Base-by-base conservation (phyloP, 92 coral and sea anemone species). In the Galaxea fascicularis region DNA sequence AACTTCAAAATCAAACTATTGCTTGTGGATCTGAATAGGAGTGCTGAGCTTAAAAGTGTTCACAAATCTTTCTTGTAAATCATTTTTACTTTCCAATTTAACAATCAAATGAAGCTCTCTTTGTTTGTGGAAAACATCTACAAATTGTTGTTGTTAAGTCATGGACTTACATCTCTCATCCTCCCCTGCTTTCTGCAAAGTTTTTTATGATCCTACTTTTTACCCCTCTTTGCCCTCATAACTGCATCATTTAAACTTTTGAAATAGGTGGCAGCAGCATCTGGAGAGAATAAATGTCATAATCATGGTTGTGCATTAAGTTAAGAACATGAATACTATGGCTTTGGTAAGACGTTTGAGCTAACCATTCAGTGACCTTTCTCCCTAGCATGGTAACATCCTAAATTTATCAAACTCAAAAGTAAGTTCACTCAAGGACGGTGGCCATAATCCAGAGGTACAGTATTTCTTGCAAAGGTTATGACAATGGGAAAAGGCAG, bases 131-230 rank as follows among this genome's bases (percentile, higher is more conserved):
- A 5, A 56, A 56, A 56, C 14, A 14, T 10, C 14, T 10, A 56
- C 5, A 10, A 56, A 1, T 10, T 56, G 22, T 16, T 56, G 4
- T 56, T 16, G 20, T 56, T 10, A 16, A 14, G 63, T 5, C 63
- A 74, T 51, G 10, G 51, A 70, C 75, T 74, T 74, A 87, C 87
- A 24, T 87, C 91, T 74, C 91, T 73, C 68, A 87, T 28, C 9
- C 91, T 57, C 29, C 87, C 87, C 35, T 87, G 87, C 74, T 67
- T 87, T 30, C 91, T 47, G 81, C 91, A 81, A 10, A 66, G 31
- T 12, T 29, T n/a, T 25, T 71, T 73, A 56, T 87, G 91, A 15
- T 22, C 66, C 49, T 81, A 87, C n/a, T n/a, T n/a, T n/a, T n/a
- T n/a, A n/a, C n/a, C n/a, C n/a, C n/a, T n/a, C n/a, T n/a, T n/a